Evolutionary conservation across 37 sponge, comb jelly and placozoan genomes (phyloP).

Genomic region (Mnemiopsis leidyi): DNA sequence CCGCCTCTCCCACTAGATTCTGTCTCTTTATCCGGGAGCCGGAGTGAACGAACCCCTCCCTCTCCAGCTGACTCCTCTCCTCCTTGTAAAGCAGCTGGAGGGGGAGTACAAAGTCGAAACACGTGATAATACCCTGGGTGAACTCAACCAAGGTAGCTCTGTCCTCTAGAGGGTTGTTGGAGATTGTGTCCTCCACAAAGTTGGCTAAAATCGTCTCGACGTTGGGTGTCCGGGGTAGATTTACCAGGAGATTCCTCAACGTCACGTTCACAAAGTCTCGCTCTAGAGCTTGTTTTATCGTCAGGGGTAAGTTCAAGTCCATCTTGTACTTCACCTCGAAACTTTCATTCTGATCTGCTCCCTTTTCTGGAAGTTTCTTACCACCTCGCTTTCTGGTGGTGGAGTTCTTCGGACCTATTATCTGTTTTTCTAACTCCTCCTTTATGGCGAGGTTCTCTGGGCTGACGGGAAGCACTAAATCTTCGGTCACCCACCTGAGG

Average conservation of each 20-base stretch:
- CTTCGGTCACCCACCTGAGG: slow-evolving; percentile 61
- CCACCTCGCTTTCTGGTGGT: neutral
- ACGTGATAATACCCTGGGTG: neutral
- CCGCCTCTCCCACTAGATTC: neutral
- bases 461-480: slow-evolving; percentile 20
- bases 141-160: neutral
- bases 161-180: neutral
- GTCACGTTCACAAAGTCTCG: slow-evolving; percentile 54
- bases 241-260: slow-evolving; percentile 3
- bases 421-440: neutral
- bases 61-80: slow-evolving; percentile 35
- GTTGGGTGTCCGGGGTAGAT: slow-evolving; percentile 29
- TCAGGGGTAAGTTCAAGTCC: slow-evolving; percentile 12
- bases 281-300: slow-evolving; percentile 38
- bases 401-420: neutral
- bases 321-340: neutral
- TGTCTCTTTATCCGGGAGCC: slow-evolving; percentile 23
- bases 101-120: slow-evolving; percentile 16
- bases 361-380: neutral
- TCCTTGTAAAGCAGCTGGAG: slow-evolving; percentile 53
- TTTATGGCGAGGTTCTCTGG: slow-evolving; percentile 4
- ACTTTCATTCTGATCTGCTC: neutral
- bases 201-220: slow-evolving; percentile 14
- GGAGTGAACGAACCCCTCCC: slow-evolving; percentile 11
- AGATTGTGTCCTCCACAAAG: neutral